These are phyloP conservation scores for Manis javanica DNA, from an alignment of 2,797 vertebrate species.

Conservation along the genomic window DNA sequence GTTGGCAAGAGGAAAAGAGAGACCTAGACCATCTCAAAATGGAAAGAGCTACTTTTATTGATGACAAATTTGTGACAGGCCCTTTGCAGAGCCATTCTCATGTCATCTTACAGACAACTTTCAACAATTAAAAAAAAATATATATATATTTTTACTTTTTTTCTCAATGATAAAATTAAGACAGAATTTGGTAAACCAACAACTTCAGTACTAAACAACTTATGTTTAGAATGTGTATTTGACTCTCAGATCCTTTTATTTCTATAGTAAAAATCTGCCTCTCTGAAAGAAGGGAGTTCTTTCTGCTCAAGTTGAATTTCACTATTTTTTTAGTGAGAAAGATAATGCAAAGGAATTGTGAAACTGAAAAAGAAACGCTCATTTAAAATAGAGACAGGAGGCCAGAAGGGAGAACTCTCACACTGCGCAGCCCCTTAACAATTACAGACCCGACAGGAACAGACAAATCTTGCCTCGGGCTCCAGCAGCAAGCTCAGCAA, in stretches of 20 bases:
- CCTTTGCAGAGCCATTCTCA: background rate
- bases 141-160: background rate
- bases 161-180: background rate
- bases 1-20: background rate
- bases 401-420: too few species aligned
- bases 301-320: background rate
- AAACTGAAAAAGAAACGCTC: too few species aligned
- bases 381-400: too few species aligned
- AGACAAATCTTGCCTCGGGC: too few species aligned
- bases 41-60: background rate
- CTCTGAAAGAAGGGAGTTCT: background rate
- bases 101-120: background rate
- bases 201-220: background rate
- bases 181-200: background rate
- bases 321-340: background rate
- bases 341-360: background rate
- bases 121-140: background rate
- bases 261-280: background rate
- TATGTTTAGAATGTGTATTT: background rate
- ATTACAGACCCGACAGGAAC: too few species aligned
- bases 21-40: background rate
- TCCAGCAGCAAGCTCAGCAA: too few species aligned
- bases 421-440: too few species aligned
- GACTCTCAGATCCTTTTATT: background rate
- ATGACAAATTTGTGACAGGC: background rate